A percentile compares a stretch with the other conserved stretches of the same genome.
phyloP scores from a whole-genome alignment of 2,888 invertebrate species.

The Athalia cordata region DNA sequence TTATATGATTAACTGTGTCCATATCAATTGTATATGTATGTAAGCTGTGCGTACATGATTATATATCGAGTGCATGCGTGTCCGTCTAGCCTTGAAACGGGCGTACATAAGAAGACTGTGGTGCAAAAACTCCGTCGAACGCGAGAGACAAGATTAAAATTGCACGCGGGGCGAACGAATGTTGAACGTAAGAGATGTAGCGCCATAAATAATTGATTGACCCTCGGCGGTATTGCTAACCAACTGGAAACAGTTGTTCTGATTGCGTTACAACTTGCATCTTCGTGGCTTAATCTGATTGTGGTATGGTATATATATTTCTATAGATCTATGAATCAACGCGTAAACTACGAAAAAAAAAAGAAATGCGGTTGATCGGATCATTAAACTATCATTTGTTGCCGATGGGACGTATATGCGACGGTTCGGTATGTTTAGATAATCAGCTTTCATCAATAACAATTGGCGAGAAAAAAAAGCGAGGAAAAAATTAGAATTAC shows the following conservation, averaged over 20 bases:
- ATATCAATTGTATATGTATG: not conserved
- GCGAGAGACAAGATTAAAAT: constrained; percentile 39
- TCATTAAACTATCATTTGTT: too few relatives aligned
- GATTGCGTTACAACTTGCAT: constrained; percentile 44
- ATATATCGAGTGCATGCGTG: constrained; percentile 7
- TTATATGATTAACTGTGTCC: constrained; percentile 17
- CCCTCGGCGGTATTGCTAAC: constrained; percentile 39
- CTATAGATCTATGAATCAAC: too few relatives aligned
- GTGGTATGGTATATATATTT: too few relatives aligned
- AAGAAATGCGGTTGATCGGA: too few relatives aligned
- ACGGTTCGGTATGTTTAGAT: too few relatives aligned
- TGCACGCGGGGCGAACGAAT: constrained; percentile 28
- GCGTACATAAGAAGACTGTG: not conserved
- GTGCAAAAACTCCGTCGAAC: constrained; percentile 35
- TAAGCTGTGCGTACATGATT: constrained; percentile 11
- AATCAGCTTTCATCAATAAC: not conserved
- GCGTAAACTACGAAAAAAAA: too few relatives aligned
- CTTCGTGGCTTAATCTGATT: constrained; percentile 41
- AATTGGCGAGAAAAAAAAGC: not conserved
- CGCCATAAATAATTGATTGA: constrained; percentile 39
- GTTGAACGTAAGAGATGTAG: constrained; percentile 9
- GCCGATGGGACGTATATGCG: too few relatives aligned
- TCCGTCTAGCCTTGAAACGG: constrained; percentile 32
- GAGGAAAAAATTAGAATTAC: too few relatives aligned
- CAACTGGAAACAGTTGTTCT: constrained; percentile 41